Percentiles rank a stretch among this genome's conserved stretches.
Evolutionary conservation across 2,113 vertebrate species (phyloP).

Genomic region (Alosa alosa): DNA sequence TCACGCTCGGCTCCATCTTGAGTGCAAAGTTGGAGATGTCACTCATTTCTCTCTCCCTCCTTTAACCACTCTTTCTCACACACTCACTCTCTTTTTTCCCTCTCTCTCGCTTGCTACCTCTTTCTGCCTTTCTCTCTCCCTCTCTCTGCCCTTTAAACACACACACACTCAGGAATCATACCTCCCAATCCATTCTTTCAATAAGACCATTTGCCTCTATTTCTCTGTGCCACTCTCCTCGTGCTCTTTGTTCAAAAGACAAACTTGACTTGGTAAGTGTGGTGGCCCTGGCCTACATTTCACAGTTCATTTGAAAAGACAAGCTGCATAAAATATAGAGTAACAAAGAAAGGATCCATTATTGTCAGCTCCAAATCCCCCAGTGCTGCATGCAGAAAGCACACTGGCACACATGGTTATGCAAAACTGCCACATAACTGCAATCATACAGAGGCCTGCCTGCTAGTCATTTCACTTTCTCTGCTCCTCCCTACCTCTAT

Average conservation of each 20-base stretch:
- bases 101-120: not conserved
- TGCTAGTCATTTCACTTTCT: not conserved
- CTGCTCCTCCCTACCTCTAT: not conserved
- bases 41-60: not conserved
- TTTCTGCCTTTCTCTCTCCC: not conserved
- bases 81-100: not conserved
- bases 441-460: not conserved
- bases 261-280: constrained; percentile 19
- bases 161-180: not conserved
- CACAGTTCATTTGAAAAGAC: constrained; percentile 62
- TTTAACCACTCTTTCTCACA: not conserved
- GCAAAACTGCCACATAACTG: not conserved
- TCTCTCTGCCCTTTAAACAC: not conserved
- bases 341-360: constrained; percentile 45
- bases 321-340: constrained; percentile 53
- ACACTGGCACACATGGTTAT: constrained; percentile 2
- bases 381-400: constrained; percentile 21
- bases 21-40: not conserved
- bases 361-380: constrained; percentile 29
- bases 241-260: constrained; percentile 37
- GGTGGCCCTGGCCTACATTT: constrained; percentile 62
- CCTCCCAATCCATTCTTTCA: not conserved
- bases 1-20: not conserved
- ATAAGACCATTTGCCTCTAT: not conserved
- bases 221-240: constrained; percentile 44